Evolutionary conservation across 2,888 invertebrate species (phyloP).

Genomic region (Drosophila robusta): DNA sequence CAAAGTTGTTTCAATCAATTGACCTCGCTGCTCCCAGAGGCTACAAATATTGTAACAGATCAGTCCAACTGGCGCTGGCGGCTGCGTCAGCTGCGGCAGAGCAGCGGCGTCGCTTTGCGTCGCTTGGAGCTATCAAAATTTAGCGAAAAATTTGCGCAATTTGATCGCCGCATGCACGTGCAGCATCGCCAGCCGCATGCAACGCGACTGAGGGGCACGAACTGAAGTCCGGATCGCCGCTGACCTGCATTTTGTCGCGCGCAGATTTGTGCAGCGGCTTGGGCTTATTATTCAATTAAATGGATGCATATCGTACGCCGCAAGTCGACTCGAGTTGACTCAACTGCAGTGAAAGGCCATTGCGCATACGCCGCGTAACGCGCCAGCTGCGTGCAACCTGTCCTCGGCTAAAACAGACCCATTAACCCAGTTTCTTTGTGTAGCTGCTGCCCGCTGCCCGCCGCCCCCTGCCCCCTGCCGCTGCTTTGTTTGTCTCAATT

Average conservation of each 20-base stretch:
- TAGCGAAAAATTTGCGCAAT: conserved; percentile 49
- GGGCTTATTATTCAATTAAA: conserved; percentile 80
- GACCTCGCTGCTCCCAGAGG: conserved; percentile 83
- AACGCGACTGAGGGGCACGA: conserved; percentile 11
- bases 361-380: conserved; percentile 68
- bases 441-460: conserved; percentile 19
- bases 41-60: conserved; percentile 81
- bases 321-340: conserved; percentile 16
- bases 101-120: conserved; percentile 10
- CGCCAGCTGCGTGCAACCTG: conserved; percentile 63
- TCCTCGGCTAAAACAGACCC: conserved; percentile 73
- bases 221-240: conserved; percentile 20
- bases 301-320: conserved; percentile 15
- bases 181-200: conserved; percentile 36
- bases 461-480: conserved; percentile 13
- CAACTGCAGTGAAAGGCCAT: conserved; percentile 73
- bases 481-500: conserved; percentile 75
- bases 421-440: conserved; percentile 73
- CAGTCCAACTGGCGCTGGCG: conserved; percentile 55
- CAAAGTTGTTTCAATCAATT: conserved; percentile 85
- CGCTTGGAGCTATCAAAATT: conserved; percentile 30
- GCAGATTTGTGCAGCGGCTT: conserved; percentile 62
- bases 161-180: conserved; percentile 54
- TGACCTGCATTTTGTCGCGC: conserved; percentile 74
- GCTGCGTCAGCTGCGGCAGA: conserved; percentile 22